Evolutionary conservation across 2,888 invertebrate genomes (phyloP).

Genomic region (Apantesis nais): DNA sequence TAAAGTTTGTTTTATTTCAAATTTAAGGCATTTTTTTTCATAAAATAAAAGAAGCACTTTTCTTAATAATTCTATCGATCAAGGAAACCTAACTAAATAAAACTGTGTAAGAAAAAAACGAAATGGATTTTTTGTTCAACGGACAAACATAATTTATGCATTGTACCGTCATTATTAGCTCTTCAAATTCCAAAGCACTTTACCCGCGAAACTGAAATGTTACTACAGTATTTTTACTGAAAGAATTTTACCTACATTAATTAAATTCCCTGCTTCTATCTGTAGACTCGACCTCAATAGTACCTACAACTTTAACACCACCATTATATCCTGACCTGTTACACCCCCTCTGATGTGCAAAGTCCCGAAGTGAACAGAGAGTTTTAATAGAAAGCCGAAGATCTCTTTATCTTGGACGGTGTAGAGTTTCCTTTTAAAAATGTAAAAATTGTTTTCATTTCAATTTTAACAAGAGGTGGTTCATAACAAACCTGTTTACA

Average conservation of each 20-base stretch:
- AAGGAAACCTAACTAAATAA: conserved; percentile 7
- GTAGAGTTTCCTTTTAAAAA: conserved; percentile 58
- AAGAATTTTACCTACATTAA: conserved; percentile 69
- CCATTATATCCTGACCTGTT: conserved; percentile 54
- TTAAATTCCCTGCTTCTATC: conserved; percentile 68
- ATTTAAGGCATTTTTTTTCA: too few species aligned
- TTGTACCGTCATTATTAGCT: conserved; percentile 50
- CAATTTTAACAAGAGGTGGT: conserved; percentile 56
- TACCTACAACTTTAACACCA: conserved; percentile 32
- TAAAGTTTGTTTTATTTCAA: too few species aligned
- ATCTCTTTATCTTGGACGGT: conserved; percentile 43
- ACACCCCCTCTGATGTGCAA: conserved; percentile 43
- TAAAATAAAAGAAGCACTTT: background rate
- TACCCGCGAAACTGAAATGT: conserved; percentile 53
- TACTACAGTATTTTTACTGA: conserved; percentile 53
- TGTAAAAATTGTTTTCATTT: conserved; percentile 62
- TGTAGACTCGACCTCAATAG: conserved; percentile 49
- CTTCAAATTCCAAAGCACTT: conserved; percentile 58
- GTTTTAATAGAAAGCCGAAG: conserved; percentile 50
- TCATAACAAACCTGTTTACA: conserved; percentile 56
- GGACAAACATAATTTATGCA: conserved; percentile 44
- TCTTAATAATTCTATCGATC: background rate
- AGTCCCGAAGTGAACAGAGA: conserved; percentile 26
- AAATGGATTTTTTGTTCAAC: conserved; percentile 23
- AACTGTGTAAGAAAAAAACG: conserved; percentile 5